phyloP scores from a whole-genome alignment of 1,140 invertebrate species.

The Heterodera schachtii region DNA sequence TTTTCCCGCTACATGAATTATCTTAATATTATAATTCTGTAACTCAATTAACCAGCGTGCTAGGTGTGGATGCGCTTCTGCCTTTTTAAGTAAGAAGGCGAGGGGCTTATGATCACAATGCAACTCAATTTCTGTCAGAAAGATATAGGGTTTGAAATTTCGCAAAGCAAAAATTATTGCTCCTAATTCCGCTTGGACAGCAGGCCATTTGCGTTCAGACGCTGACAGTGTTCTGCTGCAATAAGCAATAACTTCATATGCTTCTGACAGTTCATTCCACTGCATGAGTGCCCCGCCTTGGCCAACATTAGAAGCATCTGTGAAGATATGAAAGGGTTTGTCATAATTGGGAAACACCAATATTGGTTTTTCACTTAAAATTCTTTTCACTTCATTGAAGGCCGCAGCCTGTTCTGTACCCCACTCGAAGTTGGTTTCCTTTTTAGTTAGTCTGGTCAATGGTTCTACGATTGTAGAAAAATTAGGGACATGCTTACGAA shows the following conservation, averaged over 20 bases:
- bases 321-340: background rate
- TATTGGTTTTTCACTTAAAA: too few species aligned
- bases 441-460: too few species aligned
- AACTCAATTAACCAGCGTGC: too few species aligned
- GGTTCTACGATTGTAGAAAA: too few species aligned
- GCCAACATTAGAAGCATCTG: constrained; percentile 13
- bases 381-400: too few species aligned
- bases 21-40: too few species aligned
- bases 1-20: background rate
- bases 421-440: too few species aligned
- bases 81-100: background rate
- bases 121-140: too few species aligned
- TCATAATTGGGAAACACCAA: background rate
- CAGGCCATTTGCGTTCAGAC: constrained; percentile 21
- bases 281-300: constrained; percentile 21
- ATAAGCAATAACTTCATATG: constrained; percentile 28
- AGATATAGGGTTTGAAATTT: background rate
- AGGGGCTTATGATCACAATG: constrained; percentile 12
- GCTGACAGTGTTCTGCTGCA: constrained; percentile 11
- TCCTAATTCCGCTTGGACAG: constrained; percentile 20
- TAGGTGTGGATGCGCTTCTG: too few species aligned
- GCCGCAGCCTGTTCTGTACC: too few species aligned
- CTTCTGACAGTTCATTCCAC: background rate
- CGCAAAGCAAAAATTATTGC: constrained; percentile 32
- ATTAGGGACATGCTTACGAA: too few species aligned